Evolutionary conservation across 2,797 vertebrate species (phyloP).

Genomic region (Neoniphon sammara): DNA sequence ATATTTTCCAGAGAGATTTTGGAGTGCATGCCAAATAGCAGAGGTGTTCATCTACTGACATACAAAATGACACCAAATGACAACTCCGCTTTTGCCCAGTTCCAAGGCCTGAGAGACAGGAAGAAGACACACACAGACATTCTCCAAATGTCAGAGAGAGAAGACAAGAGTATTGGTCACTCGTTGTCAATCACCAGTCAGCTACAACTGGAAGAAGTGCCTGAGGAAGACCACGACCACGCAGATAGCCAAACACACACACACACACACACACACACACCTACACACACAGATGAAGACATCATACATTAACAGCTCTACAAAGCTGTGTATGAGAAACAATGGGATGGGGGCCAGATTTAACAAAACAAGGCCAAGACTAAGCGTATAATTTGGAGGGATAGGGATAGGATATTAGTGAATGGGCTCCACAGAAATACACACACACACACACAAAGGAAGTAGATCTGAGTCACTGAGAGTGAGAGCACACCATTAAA

Average conservation of each 20-base stretch:
- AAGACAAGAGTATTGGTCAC: not conserved
- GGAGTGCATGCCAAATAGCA: no score
- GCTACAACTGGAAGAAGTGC: not conserved
- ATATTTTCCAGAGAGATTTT: no score
- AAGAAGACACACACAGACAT: not conserved
- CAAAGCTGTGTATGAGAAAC: conserved; percentile 28
- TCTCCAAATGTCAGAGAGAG: not conserved
- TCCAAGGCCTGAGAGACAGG: not conserved
- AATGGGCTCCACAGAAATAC: conserved; percentile 31
- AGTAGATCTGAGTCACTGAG: conserved; percentile 22
- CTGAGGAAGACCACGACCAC: conserved; percentile 5
- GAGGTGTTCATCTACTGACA: no score
- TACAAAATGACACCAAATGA: no score
- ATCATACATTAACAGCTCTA: conserved; percentile 25
- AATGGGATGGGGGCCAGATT: not conserved
- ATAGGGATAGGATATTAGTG: conserved; percentile 9
- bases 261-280: not conserved
- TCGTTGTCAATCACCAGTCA: not conserved
- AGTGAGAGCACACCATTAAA: conserved; percentile 18
- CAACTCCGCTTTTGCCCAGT: not conserved
- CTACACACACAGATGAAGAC: conserved; percentile 17
- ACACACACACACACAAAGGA: conserved; percentile 25
- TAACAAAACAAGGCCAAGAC: conserved; percentile 12
- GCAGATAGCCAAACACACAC: not conserved
- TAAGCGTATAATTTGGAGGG: conserved; percentile 38